These are phyloP conservation scores for Psittacula echo DNA, from an alignment of 2,797 vertebrate genomes.

Conservation along the genomic window DNA sequence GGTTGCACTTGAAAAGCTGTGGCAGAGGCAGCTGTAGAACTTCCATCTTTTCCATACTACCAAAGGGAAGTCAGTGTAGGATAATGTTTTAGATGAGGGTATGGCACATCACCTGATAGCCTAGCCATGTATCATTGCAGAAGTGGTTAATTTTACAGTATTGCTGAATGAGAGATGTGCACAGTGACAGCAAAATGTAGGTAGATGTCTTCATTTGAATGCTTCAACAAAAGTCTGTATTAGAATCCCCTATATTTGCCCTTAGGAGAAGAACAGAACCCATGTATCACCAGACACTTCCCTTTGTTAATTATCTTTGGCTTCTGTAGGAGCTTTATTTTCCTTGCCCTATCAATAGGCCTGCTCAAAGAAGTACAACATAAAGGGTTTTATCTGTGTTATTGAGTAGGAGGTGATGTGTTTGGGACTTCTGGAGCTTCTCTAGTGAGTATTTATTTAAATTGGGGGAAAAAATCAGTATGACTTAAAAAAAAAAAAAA, in stretches of 20 bases:
- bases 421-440: constrained; percentile 54
- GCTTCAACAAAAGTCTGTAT: background rate
- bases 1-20: background rate
- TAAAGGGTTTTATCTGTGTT: constrained; percentile 62
- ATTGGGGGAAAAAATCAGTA: constrained; percentile 30
- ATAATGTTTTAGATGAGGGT: background rate
- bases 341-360: constrained; percentile 47
- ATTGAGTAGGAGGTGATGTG: constrained; percentile 54
- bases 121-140: background rate
- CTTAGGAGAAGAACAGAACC: background rate
- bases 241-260: constrained; percentile 33
- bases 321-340: constrained; percentile 54
- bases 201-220: background rate
- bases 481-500: constrained; percentile 61
- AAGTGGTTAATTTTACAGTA: background rate
- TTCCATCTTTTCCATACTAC: background rate
- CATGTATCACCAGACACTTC: constrained; percentile 25
- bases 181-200: background rate
- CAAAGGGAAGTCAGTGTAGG: background rate
- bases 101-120: background rate
- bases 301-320: constrained; percentile 64
- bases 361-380: constrained; percentile 47
- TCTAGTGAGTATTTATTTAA: constrained; percentile 75
- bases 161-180: background rate
- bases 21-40: background rate